A percentile compares a stretch with the other conserved stretches of the same genome.
phyloP scores from a whole-genome alignment of 2,888 invertebrate genomes.

The Clusia tigrina region DNA sequence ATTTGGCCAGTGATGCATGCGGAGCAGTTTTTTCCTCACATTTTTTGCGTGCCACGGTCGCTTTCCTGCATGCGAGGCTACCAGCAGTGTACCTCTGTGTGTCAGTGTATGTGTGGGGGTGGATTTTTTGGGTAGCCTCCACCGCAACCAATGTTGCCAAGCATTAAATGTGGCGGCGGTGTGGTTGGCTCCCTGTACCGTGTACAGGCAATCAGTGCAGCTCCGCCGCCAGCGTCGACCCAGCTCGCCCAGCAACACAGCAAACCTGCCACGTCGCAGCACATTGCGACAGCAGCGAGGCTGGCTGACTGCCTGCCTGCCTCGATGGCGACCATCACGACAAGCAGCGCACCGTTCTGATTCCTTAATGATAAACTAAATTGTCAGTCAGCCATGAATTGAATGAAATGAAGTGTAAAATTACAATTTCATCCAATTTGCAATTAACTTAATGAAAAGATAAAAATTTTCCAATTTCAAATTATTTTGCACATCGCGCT shows the following conservation, averaged over 20 bases:
- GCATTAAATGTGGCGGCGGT: background rate
- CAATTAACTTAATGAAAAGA: conserved; percentile 60
- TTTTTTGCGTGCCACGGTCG: background rate
- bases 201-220: background rate
- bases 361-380: conserved; percentile 60
- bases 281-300: conserved; percentile 10
- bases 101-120: no score
- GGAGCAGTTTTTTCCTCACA: background rate
- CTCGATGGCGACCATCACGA: background rate
- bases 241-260: background rate
- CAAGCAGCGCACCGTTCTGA: conserved; percentile 15
- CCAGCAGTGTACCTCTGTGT: background rate
- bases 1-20: background rate
- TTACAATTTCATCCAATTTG: conserved; percentile 63
- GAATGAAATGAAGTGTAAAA: conserved; percentile 61
- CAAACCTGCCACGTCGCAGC: conserved; percentile 8
- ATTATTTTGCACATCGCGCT: conserved; percentile 46
- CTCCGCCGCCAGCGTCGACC: background rate
- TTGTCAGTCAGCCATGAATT: conserved; percentile 62
- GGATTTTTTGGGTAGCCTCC: no score
- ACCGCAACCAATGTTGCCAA: background rate
- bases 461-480: conserved; percentile 49
- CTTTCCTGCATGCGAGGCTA: background rate
- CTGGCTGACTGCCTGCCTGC: background rate
- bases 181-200: background rate